Evolutionary conservation across 2,797 vertebrate species (phyloP).

Genomic region (Enteromius unitaeniatus): DNA sequence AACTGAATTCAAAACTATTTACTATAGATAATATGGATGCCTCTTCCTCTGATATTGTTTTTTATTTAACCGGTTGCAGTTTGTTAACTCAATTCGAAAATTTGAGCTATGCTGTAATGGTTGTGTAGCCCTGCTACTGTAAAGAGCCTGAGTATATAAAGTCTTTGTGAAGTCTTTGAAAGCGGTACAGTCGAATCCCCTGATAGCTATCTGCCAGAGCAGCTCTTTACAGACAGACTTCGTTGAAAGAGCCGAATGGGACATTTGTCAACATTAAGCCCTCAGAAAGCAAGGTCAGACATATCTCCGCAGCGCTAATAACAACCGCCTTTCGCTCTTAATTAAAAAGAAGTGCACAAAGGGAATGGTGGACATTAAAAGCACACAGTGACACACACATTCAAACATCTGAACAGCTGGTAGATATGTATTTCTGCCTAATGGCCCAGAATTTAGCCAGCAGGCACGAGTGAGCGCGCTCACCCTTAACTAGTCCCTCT

Average conservation of each 20-base stretch:
- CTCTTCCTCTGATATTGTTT: not conserved
- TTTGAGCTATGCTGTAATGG: not conserved
- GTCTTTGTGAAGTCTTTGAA: conserved; percentile 62
- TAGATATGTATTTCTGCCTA: conserved; percentile 63
- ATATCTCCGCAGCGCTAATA: conserved; percentile 43
- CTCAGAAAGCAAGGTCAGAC: conserved; percentile 60
- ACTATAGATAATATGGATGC: not conserved
- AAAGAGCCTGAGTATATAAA: conserved; percentile 16
- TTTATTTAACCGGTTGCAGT: not conserved
- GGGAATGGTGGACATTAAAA: conserved; percentile 56
- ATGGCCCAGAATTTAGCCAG: conserved; percentile 61
- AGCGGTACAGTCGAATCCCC: conserved; percentile 48
- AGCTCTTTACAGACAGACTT: conserved; percentile 40
- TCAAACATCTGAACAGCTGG: conserved; percentile 64
- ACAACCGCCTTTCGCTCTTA: conserved; percentile 55
- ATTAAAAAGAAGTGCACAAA: conserved; percentile 64
- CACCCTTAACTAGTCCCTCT: conserved; percentile 56
- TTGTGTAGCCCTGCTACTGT: not conserved
- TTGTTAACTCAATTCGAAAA: not conserved
- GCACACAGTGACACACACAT: conserved; percentile 56
- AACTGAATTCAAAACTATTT: not conserved
- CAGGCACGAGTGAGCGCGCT: conserved; percentile 47
- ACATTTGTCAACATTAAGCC: conserved; percentile 65
- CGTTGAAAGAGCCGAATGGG: conserved; percentile 50
- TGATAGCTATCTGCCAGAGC: conserved; percentile 53